These are phyloP conservation scores for Paralvinella palmiformis DNA, from an alignment of 1,140 invertebrate species.

Conservation along the genomic window DNA sequence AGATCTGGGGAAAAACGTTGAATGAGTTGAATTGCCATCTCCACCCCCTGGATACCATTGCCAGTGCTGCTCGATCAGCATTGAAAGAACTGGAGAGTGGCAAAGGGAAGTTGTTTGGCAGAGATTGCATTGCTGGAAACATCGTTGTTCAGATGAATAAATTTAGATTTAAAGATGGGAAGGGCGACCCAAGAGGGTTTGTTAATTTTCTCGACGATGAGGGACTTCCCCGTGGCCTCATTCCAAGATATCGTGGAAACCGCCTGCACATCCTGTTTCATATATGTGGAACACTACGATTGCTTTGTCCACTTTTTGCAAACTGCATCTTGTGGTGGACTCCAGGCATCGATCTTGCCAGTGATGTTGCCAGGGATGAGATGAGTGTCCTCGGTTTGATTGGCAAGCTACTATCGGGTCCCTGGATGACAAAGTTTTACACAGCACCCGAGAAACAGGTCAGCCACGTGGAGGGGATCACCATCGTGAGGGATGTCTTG, in stretches of 20 bases:
- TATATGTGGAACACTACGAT: too few species aligned
- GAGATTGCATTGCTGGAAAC: neutral
- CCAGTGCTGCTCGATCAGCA: neutral
- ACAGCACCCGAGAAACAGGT: neutral
- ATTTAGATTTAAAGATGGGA: conserved; percentile 15
- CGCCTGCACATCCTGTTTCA: conserved; percentile 16
- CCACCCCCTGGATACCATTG: conserved; percentile 18
- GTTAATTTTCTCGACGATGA: conserved; percentile 8
- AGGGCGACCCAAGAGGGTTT: conserved; percentile 17
- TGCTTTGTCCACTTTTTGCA: neutral
- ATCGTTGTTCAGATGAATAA: conserved; percentile 11
- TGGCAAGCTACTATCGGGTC: conserved; percentile 12
- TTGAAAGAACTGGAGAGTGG: neutral
- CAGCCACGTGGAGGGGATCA: conserved; percentile 15
- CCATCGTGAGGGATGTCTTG: conserved; percentile 7
- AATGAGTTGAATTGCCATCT: conserved; percentile 20
- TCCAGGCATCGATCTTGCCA: neutral
- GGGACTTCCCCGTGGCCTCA: conserved; percentile 6
- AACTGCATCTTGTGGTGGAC: neutral
- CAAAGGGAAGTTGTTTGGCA: conserved; percentile 12
- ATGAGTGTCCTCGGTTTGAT: neutral
- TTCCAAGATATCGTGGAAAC: conserved; percentile 14
- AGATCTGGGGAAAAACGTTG: conserved; percentile 6
- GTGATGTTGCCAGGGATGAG: neutral
- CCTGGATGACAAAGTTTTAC: conserved; percentile 15